phyloP scores from a whole-genome alignment of 2,888 invertebrate species.

The Stenichneumon culpator region DNA sequence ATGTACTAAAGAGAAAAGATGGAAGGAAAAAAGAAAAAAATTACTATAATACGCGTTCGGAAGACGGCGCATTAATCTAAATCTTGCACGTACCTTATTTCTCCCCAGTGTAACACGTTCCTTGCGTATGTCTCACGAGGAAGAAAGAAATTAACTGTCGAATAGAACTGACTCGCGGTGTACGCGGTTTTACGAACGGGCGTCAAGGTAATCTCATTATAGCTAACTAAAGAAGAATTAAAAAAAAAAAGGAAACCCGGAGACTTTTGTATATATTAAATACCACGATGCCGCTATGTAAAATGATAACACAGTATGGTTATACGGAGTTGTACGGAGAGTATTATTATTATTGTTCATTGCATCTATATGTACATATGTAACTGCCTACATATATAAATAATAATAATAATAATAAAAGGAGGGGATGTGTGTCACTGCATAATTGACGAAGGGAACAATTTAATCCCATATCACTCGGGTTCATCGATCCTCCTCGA shows the following conservation, averaged over 20 bases:
- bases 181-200: conserved; percentile 1
- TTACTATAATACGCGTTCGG: conserved; percentile 8
- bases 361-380: conserved; percentile 84
- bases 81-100: conserved; percentile 59
- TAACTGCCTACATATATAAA: conserved; percentile 83
- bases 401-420: conserved; percentile 65
- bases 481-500: not conserved
- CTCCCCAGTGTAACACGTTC: conserved; percentile 51
- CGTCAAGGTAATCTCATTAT: conserved; percentile 51
- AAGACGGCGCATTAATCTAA: conserved; percentile 45
- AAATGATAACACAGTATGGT: conserved; percentile 70
- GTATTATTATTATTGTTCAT: conserved; percentile 80
- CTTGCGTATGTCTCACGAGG: conserved; percentile 23
- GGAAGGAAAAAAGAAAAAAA: not conserved
- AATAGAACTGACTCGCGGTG: conserved; percentile 26
- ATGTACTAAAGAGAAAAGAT: conserved; percentile 47
- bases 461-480: not conserved
- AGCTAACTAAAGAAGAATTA: conserved; percentile 39
- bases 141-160: conserved; percentile 26
- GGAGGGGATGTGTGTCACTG: conserved; percentile 66
- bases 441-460: conserved; percentile 57
- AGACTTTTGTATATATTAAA: conserved; percentile 71
- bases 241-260: conserved; percentile 31
- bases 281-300: conserved; percentile 70
- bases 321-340: conserved; percentile 69